Percentiles rank a stretch among this genome's conserved stretches.
Evolutionary conservation across 2,797 vertebrate genomes (phyloP).

Genomic region (Falco biarmicus): DNA sequence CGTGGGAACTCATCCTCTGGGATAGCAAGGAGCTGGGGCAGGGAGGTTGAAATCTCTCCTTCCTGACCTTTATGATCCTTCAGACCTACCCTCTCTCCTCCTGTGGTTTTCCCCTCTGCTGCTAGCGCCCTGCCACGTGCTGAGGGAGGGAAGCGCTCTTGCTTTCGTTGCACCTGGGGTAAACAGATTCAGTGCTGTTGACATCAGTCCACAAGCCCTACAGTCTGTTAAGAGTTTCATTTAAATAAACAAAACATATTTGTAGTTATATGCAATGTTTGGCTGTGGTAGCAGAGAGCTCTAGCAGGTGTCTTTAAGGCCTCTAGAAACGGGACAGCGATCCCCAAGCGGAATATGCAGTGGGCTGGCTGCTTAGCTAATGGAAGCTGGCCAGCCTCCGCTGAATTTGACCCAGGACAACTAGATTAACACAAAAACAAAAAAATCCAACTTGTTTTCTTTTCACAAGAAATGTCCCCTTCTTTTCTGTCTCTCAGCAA

Average conservation of each 20-base stretch:
- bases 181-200: constrained; percentile 6
- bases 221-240: not conserved
- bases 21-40: not conserved
- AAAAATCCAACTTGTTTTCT: not conserved
- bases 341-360: not conserved
- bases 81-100: not conserved
- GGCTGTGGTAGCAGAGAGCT: not conserved
- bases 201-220: not conserved
- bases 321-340: constrained; percentile 4
- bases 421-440: not conserved
- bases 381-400: not conserved
- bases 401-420: constrained; percentile 16
- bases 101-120: not conserved
- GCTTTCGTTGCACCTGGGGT: constrained; percentile 4
- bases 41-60: not conserved
- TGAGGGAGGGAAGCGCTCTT: not conserved
- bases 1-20: not conserved
- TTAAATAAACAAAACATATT: constrained; percentile 54
- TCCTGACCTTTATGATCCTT: not conserved
- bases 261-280: not conserved
- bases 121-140: not conserved
- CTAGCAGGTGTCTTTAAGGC: constrained; percentile 55
- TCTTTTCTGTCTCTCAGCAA: not conserved
- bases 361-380: not conserved
- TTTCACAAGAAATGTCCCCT: not conserved